Evolutionary conservation across 35 echinoderm and acorn worm genomes (phyloP).

Genomic region (Apostichopus parvimensis): DNA sequence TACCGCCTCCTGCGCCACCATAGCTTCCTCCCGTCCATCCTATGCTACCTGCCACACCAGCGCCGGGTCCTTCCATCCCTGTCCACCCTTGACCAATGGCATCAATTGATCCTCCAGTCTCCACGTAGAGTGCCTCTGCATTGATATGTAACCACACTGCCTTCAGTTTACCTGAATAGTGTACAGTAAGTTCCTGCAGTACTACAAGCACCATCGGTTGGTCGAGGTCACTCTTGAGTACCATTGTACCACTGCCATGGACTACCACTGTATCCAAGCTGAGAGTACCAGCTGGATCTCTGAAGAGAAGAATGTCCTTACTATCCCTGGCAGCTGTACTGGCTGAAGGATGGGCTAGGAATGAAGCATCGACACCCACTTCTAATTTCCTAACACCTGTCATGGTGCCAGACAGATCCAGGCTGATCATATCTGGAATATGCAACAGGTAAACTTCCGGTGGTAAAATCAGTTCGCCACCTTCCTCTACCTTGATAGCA

Average conservation of each 20-base stretch:
- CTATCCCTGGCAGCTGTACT: constrained; percentile 49
- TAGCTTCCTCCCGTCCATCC: constrained; percentile 75
- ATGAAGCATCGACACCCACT: constrained; percentile 55
- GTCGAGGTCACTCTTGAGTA: constrained; percentile 14
- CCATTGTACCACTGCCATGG: constrained; percentile 56
- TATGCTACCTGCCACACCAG: constrained; percentile 31
- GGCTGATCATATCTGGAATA: constrained; percentile 8
- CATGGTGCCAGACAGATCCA: constrained; percentile 64
- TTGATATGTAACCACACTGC: constrained; percentile 53
- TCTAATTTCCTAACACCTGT: constrained; percentile 61
- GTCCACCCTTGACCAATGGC: constrained; percentile 60
- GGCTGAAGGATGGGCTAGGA: constrained; percentile 52
- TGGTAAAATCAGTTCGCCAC: constrained; percentile 69
- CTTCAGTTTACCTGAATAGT: constrained; percentile 57
- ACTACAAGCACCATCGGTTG: constrained; percentile 38
- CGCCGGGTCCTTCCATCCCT: constrained; percentile 56
- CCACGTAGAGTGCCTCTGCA: constrained; percentile 51
- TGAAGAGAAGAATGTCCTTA: constrained; percentile 45
- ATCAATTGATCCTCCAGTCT: constrained; percentile 67
- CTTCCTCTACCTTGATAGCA: constrained; percentile 69
- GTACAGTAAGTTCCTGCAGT: constrained; percentile 45
- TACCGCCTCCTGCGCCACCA: constrained; percentile 76
- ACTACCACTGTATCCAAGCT: constrained; percentile 63
- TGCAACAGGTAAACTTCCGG: constrained; percentile 59
- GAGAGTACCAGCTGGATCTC: constrained; percentile 65